A percentile compares a stretch with the other conserved stretches of the same genome.
Conservation (phyloP, 2,888 invertebrate species). For the Pseudococcus longispinus region DNA sequence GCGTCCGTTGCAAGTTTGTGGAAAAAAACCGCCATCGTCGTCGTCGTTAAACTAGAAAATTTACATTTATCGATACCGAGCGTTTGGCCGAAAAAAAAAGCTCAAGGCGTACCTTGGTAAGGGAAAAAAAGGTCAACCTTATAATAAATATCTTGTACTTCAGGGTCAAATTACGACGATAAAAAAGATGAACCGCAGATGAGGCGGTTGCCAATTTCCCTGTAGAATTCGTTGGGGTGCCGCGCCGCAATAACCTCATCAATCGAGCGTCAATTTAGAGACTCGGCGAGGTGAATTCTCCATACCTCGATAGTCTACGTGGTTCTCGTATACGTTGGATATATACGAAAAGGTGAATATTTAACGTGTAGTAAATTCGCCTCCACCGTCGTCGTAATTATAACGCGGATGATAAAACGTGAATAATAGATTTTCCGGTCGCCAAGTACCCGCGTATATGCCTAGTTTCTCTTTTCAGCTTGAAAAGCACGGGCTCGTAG, state of each 20-base stretch:
- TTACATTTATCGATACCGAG: slow-evolving; percentile 5
- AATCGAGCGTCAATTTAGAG: background rate
- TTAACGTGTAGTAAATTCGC: background rate
- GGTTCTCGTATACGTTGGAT: background rate
- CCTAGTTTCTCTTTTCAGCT: background rate
- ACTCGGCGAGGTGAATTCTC: background rate
- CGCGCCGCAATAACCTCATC: background rate
- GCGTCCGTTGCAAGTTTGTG: background rate
- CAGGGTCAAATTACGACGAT: background rate
- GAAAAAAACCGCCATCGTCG: background rate
- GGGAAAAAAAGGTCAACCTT: background rate
- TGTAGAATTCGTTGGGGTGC: background rate
- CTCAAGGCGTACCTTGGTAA: background rate
- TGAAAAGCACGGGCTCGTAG: background rate
- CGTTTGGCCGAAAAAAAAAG: background rate
- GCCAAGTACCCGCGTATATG: background rate
- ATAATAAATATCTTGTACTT: background rate
- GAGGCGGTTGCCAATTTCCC: background rate
- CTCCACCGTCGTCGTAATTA: background rate
- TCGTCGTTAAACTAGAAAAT: slow-evolving; percentile 5
- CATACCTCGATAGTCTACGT: background rate
- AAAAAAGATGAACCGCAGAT: background rate
- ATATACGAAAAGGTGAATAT: background rate
- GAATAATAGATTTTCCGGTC: background rate
- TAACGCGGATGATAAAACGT: background rate